Base-by-base conservation (phyloP, 2,113 vertebrate genomes). In the Miniopterus natalensis region DNA sequence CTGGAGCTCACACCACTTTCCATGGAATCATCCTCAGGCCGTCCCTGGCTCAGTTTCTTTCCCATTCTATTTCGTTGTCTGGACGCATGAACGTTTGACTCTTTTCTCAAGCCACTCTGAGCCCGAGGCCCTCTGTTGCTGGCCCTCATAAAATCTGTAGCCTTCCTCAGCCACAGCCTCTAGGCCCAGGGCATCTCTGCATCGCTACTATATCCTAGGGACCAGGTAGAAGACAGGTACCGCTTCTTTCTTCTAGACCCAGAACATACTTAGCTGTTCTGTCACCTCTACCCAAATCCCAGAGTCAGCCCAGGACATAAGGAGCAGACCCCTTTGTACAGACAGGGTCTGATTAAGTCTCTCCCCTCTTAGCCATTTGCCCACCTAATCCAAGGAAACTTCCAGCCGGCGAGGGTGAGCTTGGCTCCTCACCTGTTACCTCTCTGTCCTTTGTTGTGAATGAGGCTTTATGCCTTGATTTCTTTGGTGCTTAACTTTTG, bases 401-500 rank as follows among this genome's bases (percentile, higher is more conserved):
- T 25, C 61, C 61, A 14, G 61, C 61, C 61, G 14, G 61, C 31
- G 61, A 63, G 61, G 61, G 31, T 31, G 61, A 63, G 61, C 5
- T 17, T 25, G 31, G 31, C 21, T 45, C 47, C 47, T 91, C 70
- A 8, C 11, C 40, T 25, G 17, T 78, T 31, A 31, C 40, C 15
- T 8, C 42, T 42, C 45, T 49, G 20, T 15, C 86, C 18, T 79
- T 61, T 42, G 25, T 31, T 74, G 27, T 65, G 12, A 42, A 21
- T 70, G 49, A 61, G 45, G 29, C 42, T 88, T 73, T 74, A 23
- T 49, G 53, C 63, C n/a, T 90, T 45, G 55, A 87, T 61, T 87
- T 68, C 27, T 79, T 61, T 51, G 40, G 36, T 65, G 55, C 71
- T 91, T 88, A 78, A 53, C 15, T 78, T 90, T 59, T 59, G 40